A percentile compares a stretch with the other conserved stretches of the same genome.
Conservation (phyloP, 2,113 vertebrate genomes). For the Brachionichthys hirsutus region DNA sequence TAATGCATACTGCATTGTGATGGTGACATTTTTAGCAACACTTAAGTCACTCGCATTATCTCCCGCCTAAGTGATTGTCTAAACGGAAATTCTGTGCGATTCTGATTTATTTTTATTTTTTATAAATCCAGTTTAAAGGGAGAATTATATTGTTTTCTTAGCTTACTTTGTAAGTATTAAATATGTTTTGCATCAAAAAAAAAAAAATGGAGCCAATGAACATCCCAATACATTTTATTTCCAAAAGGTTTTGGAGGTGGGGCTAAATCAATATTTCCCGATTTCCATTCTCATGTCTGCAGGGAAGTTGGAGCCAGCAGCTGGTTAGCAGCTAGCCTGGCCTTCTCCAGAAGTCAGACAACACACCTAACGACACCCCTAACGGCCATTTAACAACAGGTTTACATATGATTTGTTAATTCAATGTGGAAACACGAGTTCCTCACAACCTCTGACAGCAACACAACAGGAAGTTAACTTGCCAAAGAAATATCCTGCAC, state of each 20-base stretch:
- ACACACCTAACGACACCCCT: background rate
- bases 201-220: conserved; percentile 48
- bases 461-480: background rate
- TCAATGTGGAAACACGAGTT: background rate
- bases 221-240: conserved; percentile 37
- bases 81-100: conserved; percentile 35
- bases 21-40: conserved; percentile 32
- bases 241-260: conserved; percentile 13
- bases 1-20: conserved; percentile 73
- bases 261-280: conserved; percentile 12
- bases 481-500: no score
- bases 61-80: conserved; percentile 50
- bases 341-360: background rate
- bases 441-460: background rate
- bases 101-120: conserved; percentile 26
- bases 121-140: conserved; percentile 49
- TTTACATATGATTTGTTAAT: background rate
- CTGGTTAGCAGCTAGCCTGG: background rate
- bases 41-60: conserved; percentile 50
- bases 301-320: background rate
- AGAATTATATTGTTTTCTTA: conserved; percentile 38
- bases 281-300: background rate
- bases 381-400: background rate
- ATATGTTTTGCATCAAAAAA: conserved; percentile 71
- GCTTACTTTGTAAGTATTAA: conserved; percentile 63